Evolutionary conservation across 2,888 invertebrate species (phyloP).

Genomic region (Drosophila siamana): DNA sequence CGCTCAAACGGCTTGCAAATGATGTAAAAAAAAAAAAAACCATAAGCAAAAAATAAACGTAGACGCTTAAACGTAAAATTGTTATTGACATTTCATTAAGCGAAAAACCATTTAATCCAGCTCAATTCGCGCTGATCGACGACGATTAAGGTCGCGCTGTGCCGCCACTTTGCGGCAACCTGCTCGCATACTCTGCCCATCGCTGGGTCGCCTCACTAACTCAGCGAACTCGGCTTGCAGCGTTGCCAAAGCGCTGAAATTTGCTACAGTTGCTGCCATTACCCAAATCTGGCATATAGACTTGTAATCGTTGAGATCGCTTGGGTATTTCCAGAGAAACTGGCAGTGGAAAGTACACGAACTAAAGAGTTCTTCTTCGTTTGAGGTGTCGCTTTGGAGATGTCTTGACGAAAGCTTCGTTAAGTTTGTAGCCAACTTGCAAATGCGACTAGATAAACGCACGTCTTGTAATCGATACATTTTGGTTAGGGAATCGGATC

Average conservation of each 20-base stretch:
- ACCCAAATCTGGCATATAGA: neutral
- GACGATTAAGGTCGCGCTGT: constrained; percentile 38
- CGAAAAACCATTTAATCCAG: constrained; percentile 66
- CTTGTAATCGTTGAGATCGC: neutral
- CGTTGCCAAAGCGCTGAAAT: neutral
- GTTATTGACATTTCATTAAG: constrained; percentile 73
- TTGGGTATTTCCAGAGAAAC: no score
- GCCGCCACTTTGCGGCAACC: constrained; percentile 12
- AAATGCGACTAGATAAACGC: no score
- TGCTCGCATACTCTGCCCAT: neutral
- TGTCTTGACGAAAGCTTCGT: neutral
- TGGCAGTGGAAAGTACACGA: no score
- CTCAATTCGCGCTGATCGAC: constrained; percentile 55
- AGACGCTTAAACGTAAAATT: constrained; percentile 29
- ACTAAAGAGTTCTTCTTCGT: no score
- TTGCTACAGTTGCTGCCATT: neutral
- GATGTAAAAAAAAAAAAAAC: constrained; percentile 9
- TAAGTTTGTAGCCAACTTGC: neutral
- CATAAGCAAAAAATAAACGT: neutral
- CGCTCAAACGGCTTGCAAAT: constrained; percentile 40
- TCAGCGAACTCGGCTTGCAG: neutral
- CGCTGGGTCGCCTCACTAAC: neutral
- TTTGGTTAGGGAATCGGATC: constrained; percentile 1
- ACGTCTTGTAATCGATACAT: neutral
- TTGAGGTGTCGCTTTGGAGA: no score